These are phyloP conservation scores for Sarcophaga rosellei DNA, from an alignment of 2,888 invertebrate genomes.

Conservation along the genomic window DNA sequence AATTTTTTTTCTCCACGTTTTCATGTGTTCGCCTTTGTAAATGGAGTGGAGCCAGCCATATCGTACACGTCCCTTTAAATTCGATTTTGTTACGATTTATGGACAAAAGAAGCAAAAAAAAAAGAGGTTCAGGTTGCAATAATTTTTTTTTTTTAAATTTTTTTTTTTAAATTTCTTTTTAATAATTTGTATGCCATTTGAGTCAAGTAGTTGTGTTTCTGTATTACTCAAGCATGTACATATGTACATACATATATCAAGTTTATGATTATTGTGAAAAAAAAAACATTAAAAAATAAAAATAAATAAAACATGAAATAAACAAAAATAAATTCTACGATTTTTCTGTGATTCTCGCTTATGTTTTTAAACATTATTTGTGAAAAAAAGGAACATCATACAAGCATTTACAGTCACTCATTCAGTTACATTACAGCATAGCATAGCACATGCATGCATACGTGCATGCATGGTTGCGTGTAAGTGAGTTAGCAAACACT, in stretches of 20 bases:
- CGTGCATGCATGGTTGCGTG: background rate
- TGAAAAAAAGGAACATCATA: background rate
- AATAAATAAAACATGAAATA: background rate
- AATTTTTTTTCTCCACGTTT: too few relatives aligned
- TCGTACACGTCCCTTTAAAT: slow-evolving; percentile 27
- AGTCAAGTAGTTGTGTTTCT: slow-evolving; percentile 42
- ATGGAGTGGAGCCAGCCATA: background rate
- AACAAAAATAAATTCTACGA: background rate
- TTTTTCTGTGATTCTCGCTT: background rate
- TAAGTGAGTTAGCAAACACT: background rate
- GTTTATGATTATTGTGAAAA: slow-evolving; percentile 29
- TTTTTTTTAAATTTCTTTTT: too few relatives aligned
- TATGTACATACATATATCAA: slow-evolving; percentile 37
- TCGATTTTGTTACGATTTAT: slow-evolving; percentile 27
- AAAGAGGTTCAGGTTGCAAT: slow-evolving; percentile 6
- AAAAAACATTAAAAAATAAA: background rate
- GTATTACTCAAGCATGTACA: background rate
- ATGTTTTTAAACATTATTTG: background rate
- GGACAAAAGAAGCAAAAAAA: background rate
- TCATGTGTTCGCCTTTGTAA: too few relatives aligned
- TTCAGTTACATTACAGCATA: background rate
- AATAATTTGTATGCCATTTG: slow-evolving; percentile 7
- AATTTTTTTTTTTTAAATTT: too few relatives aligned
- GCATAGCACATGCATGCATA: background rate
- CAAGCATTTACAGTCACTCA: background rate